Evolutionary conservation across 92 coral and sea anemone species (phyloP).

Genomic region (Meandrina meandrites): DNA sequence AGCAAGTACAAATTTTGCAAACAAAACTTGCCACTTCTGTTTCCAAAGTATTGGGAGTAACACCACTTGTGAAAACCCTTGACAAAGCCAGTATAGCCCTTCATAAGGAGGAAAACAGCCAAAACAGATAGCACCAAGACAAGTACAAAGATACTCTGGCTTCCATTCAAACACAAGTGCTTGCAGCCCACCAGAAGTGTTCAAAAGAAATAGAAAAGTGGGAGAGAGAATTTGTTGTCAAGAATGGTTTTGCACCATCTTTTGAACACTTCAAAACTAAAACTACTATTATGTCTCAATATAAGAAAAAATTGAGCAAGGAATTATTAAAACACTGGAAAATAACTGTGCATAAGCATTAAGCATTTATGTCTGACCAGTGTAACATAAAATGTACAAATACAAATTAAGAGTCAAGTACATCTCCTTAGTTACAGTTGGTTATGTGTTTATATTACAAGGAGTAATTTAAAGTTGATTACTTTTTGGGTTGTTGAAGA

Average conservation of each 20-base stretch:
- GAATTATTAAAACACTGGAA: conserved; percentile 16
- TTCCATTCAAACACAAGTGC: neutral
- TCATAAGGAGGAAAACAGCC: neutral
- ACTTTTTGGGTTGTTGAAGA: too few relatives aligned
- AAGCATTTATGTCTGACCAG: neutral
- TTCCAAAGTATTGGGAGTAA: neutral
- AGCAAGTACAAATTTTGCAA: neutral
- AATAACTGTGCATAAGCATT: conserved; percentile 7
- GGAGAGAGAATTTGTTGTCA: conserved; percentile 14
- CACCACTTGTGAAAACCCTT: neutral
- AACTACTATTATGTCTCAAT: neutral
- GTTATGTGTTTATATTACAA: too few relatives aligned
- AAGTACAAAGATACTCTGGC: neutral
- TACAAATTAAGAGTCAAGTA: neutral
- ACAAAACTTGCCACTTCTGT: conserved; percentile 6
- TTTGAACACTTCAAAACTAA: conserved; percentile 2
- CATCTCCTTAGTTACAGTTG: neutral
- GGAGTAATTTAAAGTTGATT: too few relatives aligned
- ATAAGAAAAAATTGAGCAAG: conserved; percentile 16
- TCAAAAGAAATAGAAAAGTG: conserved; percentile 13
- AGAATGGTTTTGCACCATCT: conserved; percentile 20
- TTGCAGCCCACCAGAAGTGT: conserved; percentile 12
- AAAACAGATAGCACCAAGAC: neutral
- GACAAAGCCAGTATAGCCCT: conserved; percentile 4
- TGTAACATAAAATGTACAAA: neutral